phyloP scores from a whole-genome alignment of 2,888 invertebrate genomes.

The Drosophila kambysellisi region DNA sequence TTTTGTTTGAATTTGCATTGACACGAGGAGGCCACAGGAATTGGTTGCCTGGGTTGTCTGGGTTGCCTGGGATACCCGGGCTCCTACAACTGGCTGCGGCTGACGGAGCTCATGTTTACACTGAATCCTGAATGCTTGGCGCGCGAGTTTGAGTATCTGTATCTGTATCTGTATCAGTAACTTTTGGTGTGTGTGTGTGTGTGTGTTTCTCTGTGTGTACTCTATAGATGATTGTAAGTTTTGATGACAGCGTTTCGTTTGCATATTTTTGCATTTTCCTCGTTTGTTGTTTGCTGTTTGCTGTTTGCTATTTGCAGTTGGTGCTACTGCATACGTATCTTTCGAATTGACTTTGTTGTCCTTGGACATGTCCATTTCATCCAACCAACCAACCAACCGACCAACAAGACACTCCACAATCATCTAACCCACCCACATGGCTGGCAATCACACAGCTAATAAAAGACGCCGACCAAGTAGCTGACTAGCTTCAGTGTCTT shows the following conservation, averaged over 20 bases:
- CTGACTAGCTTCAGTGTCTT: conserved; percentile 46
- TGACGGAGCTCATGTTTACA: conserved; percentile 52
- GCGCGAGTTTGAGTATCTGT: conserved; percentile 45
- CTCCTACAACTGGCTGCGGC: conserved; percentile 23
- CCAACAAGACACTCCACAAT: conserved; percentile 6
- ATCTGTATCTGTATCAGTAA: not conserved
- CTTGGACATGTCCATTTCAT: conserved; percentile 43
- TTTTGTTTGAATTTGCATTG: conserved; percentile 73
- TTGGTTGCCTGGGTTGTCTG: conserved; percentile 11
- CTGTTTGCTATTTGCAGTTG: conserved; percentile 24
- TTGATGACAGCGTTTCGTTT: conserved; percentile 75
- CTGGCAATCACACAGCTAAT: conserved; percentile 76
- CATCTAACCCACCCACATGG: conserved; percentile 23
- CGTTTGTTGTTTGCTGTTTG: conserved; percentile 41
- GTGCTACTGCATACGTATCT: conserved; percentile 39
- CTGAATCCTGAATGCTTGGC: conserved; percentile 50
- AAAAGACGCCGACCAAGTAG: conserved; percentile 64
- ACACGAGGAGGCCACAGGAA: conserved; percentile 38
- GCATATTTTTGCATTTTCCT: conserved; percentile 77
- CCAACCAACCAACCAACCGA: conserved; percentile 2
- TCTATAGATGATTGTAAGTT: conserved; percentile 72
- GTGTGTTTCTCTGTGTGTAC: conserved; percentile 8
- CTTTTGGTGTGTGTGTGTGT: conserved; percentile 3
- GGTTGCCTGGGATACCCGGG: conserved; percentile 2
- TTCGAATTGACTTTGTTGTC: conserved; percentile 68